Base-by-base conservation (phyloP, 1,140 invertebrate species). In the Penaeus japonicus region DNA sequence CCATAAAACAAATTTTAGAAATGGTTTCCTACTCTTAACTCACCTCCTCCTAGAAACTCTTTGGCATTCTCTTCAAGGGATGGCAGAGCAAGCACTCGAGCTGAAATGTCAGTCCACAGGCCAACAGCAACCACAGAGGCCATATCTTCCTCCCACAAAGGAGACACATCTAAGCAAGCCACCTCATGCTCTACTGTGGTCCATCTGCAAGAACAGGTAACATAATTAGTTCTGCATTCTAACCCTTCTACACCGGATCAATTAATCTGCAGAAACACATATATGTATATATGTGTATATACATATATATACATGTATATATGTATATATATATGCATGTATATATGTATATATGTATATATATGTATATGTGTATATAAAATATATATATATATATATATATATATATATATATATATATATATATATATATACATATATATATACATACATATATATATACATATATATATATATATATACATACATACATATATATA, bases 21-120 rank as follows among this genome's bases (percentile, higher is more conserved):
- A 47, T 7, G 10, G 47, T 47, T 7, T 15, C 47, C 10, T 47
- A 47, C 15, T 47, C 47, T 47, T 1, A 15, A 47, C 55, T 91
- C 91, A 96, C 95, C 95, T 92, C 98, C 97, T 82, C 96, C 96
- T 1, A 99, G 93, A 92, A 96, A 95, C 93, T 99, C 97, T 85
- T 96, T 96, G 91, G 96, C 95, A 85, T 96, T 94, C 91, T 96
- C 95, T 89, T 95, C 94, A 27, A 99, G 93, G 70, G 94, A 93
- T 0, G 98, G 97, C 77, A 99, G 91, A 5, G 94, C 94, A 18
- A 99, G 93, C 59, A 99, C 95, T 27, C 97, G 93, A 32, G 97
- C 97, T 0, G 98, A 98, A 90, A 99, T 99, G 91, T 99, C 98
- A 17, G 97, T 99, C 99, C 99, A 99, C 27, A 99, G 93, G 0